Conservation (phyloP, 2,113 vertebrate species). For the Laticauda laticaudata region DNA sequence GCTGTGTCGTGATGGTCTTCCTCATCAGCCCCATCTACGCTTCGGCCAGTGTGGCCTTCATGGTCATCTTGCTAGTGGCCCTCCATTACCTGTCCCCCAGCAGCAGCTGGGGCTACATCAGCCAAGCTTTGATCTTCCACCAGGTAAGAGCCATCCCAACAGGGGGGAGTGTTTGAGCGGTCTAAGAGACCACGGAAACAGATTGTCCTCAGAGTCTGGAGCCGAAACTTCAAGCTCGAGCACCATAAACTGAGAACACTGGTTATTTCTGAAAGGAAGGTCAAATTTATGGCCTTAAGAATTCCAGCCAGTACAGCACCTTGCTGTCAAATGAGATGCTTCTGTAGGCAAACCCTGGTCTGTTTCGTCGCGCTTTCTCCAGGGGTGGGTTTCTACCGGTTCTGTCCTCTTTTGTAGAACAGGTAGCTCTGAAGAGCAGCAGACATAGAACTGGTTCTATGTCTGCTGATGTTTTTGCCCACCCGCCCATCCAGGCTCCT, state of each 20-base stretch:
- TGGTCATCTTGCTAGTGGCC: conserved; percentile 83
- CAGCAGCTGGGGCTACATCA: conserved; percentile 92
- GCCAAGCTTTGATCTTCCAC: conserved; percentile 91
- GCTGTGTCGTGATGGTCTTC: conserved; percentile 89
- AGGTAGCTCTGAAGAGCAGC: too few relatives aligned
- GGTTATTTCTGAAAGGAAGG: neutral
- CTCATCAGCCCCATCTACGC: conserved; percentile 88
- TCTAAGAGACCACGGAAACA: neutral
- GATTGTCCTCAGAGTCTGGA: neutral
- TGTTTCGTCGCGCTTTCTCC: neutral
- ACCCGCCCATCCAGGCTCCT: too few relatives aligned
- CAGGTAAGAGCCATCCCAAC: conserved; percentile 72
- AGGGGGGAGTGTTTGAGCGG: neutral
- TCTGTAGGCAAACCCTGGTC: neutral
- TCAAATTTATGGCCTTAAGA: neutral
- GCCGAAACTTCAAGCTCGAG: neutral
- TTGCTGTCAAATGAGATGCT: neutral
- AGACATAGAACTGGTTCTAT: too few relatives aligned
- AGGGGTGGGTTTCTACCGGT: too few relatives aligned
- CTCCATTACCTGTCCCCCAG: conserved; percentile 89
- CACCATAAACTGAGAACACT: neutral
- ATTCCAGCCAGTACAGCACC: neutral
- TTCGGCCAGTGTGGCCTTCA: conserved; percentile 85
- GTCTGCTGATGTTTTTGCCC: too few relatives aligned
- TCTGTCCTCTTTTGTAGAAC: too few relatives aligned